These are phyloP conservation scores for Nomada fucata DNA, from an alignment of 2,888 invertebrate genomes.

Conservation along the genomic window DNA sequence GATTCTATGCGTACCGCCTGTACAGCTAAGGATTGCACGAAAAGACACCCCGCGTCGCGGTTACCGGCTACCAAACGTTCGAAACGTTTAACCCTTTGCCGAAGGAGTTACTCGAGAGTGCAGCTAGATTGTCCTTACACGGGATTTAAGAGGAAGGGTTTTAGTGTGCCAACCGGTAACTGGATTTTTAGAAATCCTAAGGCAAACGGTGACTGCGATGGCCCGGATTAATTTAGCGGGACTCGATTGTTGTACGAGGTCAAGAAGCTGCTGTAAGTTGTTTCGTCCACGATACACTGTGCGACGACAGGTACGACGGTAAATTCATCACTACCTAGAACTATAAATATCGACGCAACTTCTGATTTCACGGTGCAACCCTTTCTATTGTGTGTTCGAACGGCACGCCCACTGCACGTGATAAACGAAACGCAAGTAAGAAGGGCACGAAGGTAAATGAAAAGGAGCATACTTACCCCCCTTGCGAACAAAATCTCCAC, in stretches of 20 bases:
- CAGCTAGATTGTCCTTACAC: constrained; percentile 1
- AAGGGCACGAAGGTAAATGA: not conserved
- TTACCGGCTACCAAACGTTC: constrained; percentile 36
- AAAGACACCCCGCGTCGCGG: constrained; percentile 31
- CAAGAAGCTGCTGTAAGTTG: constrained; percentile 31
- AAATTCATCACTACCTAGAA: not conserved
- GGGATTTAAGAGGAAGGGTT: constrained; percentile 38
- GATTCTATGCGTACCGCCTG: not conserved
- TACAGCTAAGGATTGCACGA: constrained; percentile 3
- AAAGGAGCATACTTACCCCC: too few relatives aligned
- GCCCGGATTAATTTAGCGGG: constrained; percentile 58
- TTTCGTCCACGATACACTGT: not conserved
- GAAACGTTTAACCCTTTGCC: constrained; percentile 16
- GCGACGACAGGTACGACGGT: constrained; percentile 17
- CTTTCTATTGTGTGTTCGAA: not conserved
- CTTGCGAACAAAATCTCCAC: too few relatives aligned
- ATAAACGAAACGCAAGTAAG: not conserved
- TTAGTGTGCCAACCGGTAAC: constrained; percentile 49
- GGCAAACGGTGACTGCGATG: not conserved
- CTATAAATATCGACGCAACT: constrained; percentile 36
- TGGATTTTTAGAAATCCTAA: constrained; percentile 36
- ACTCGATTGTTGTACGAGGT: constrained; percentile 47
- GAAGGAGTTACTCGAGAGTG: not conserved
- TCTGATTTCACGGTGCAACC: not conserved
- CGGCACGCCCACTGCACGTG: constrained; percentile 3